A percentile compares a stretch with the other conserved stretches of the same genome.
Conservation (phyloP, 2,888 invertebrate species). For the Lithosia quadra region DNA sequence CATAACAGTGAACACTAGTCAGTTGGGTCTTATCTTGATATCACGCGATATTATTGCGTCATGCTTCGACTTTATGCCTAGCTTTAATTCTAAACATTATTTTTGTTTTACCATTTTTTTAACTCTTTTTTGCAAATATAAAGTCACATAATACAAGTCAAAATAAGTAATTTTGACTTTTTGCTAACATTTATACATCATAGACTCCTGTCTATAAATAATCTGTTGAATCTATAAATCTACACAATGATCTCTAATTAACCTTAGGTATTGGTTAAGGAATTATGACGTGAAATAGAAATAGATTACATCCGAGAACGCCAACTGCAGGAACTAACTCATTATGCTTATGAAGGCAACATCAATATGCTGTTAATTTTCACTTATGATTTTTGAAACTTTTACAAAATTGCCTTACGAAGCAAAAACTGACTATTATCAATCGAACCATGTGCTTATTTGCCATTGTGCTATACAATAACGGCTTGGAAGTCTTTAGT, state of each 20-base stretch:
- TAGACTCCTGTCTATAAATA: too few relatives aligned
- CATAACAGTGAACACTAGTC: conserved; percentile 56
- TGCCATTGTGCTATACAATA: not conserved
- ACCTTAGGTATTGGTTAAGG: too few relatives aligned
- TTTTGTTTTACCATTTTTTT: not conserved
- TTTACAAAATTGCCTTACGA: not conserved
- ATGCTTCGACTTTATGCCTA: conserved; percentile 21
- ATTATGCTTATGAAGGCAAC: too few relatives aligned
- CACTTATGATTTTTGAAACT: too few relatives aligned
- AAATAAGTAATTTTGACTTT: too few relatives aligned
- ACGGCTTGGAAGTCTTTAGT: not conserved
- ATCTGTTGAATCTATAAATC: not conserved
- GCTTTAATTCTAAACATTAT: not conserved
- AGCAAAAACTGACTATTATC: not conserved
- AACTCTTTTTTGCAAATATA: too few relatives aligned
- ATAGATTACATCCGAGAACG: not conserved
- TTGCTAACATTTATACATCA: too few relatives aligned
- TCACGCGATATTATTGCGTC: conserved; percentile 52
- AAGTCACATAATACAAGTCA: too few relatives aligned
- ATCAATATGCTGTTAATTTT: too few relatives aligned
- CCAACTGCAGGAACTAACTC: not conserved
- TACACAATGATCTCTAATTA: not conserved
- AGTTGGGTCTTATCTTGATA: conserved; percentile 42
- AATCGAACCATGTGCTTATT: not conserved
- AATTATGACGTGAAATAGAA: too few relatives aligned